phyloP scores from a whole-genome alignment of 2,888 invertebrate genomes.

The Hypomecis punctinalis region DNA sequence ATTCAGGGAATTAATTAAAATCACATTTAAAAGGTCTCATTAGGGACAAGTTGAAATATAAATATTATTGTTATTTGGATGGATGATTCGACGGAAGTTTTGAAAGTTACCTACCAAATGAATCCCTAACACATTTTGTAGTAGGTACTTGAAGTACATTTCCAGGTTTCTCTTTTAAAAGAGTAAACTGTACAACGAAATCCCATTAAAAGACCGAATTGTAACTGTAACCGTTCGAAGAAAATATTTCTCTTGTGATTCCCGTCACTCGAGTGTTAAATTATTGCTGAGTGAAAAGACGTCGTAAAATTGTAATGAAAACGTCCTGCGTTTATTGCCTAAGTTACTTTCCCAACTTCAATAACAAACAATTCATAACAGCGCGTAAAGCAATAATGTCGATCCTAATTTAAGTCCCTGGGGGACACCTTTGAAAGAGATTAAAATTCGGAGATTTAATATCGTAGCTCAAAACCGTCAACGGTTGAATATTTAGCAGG shows the following conservation, averaged over 20 bases:
- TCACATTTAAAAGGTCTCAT: not conserved
- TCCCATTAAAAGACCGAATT: slow-evolving; percentile 47
- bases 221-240: slow-evolving; percentile 41
- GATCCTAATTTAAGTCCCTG: slow-evolving; percentile 18
- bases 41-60: not conserved
- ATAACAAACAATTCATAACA: slow-evolving; percentile 16
- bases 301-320: slow-evolving; percentile 66
- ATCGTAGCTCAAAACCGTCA: slow-evolving; percentile 39
- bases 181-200: slow-evolving; percentile 45
- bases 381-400: slow-evolving; percentile 14
- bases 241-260: slow-evolving; percentile 53
- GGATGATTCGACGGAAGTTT: too few species aligned
- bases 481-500: slow-evolving; percentile 30
- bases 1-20: not conserved
- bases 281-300: slow-evolving; percentile 54
- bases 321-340: slow-evolving; percentile 48
- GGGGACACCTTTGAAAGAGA: slow-evolving; percentile 17
- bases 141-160: too few species aligned
- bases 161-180: slow-evolving; percentile 15
- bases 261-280: slow-evolving; percentile 45
- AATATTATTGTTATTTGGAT: not conserved
- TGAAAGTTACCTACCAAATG: too few species aligned
- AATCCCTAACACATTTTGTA: too few species aligned
- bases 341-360: slow-evolving; percentile 27
- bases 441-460: slow-evolving; percentile 34